Conservation (phyloP, 2,797 vertebrate species). For the Sarcoramphus papa region DNA sequence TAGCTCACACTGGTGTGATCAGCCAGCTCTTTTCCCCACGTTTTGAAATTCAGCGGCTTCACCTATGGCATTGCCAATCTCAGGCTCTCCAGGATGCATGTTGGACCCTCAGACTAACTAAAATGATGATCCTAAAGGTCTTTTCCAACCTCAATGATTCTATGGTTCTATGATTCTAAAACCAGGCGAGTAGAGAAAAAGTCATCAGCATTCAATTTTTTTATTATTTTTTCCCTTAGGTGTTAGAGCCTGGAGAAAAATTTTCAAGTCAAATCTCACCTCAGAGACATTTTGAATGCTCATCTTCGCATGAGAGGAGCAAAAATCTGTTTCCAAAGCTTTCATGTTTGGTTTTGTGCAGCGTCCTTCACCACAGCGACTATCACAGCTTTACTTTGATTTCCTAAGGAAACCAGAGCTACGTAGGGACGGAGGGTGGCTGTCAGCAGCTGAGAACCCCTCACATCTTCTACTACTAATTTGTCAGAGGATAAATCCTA, state of each 20-base stretch:
- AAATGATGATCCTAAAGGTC: not conserved
- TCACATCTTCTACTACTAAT: not conserved
- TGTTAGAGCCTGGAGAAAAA: not conserved
- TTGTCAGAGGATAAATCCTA: not conserved
- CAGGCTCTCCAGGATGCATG: not conserved
- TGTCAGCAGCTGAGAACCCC: not conserved
- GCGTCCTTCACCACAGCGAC: not conserved
- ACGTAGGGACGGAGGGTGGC: fast-evolving
- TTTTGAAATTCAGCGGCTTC: not conserved
- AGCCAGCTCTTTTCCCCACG: not conserved
- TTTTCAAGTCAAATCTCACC: not conserved
- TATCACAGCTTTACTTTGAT: not conserved
- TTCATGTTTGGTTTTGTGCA: not conserved
- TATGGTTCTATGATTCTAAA: not conserved
- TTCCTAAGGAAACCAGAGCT: not conserved
- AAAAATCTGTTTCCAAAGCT: not conserved
- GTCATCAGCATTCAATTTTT: not conserved
- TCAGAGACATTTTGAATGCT: not conserved
- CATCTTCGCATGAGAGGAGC: not conserved
- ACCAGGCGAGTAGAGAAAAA: not conserved
- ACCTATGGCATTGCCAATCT: not conserved
- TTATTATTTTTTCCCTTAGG: not conserved
- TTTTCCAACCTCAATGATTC: not conserved
- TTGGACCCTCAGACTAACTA: not conserved
- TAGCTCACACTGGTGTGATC: not conserved